Evolutionary conservation across 2,888 invertebrate species (phyloP).

Genomic region (Ectemnius lituratus): DNA sequence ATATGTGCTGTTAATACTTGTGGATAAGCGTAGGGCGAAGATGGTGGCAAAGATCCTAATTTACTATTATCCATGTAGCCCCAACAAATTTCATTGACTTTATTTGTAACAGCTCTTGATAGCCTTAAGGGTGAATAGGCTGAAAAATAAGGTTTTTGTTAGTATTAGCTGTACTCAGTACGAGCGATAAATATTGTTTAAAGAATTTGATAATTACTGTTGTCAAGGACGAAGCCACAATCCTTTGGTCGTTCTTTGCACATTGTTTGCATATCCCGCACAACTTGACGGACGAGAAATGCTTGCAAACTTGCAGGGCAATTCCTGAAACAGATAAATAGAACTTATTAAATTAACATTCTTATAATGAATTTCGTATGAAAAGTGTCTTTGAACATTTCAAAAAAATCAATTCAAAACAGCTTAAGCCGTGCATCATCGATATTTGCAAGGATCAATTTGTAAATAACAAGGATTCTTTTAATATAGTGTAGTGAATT

Average conservation of each 20-base stretch:
- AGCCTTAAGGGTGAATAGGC: conserved; percentile 86
- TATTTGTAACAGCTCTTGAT: conserved; percentile 86
- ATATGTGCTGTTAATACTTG: conserved; percentile 84
- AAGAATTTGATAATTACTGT: conserved; percentile 63
- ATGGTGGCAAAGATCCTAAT: conserved; percentile 82
- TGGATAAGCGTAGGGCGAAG: conserved; percentile 78
- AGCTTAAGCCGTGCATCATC: too few species aligned
- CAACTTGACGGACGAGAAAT: conserved; percentile 83
- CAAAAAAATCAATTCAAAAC: too few species aligned
- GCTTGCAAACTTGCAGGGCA: conserved; percentile 85
- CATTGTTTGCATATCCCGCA: conserved; percentile 83
- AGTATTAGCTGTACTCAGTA: conserved; percentile 17
- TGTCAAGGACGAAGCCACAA: conserved; percentile 83
- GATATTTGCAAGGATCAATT: too few species aligned
- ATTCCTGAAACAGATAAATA: conserved; percentile 80
- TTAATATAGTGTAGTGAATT: too few species aligned
- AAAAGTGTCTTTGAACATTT: too few species aligned
- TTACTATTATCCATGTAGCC: conserved; percentile 85
- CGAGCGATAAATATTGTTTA: neutral
- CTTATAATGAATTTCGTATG: too few species aligned
- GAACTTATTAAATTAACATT: too few species aligned
- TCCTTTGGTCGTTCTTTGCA: conserved; percentile 83
- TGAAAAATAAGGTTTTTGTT: conserved; percentile 76
- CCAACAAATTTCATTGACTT: conserved; percentile 85
- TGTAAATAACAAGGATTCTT: too few species aligned